These are phyloP conservation scores for Eutrigla gurnardus DNA, from an alignment of 2,797 vertebrate species.

Conservation along the genomic window DNA sequence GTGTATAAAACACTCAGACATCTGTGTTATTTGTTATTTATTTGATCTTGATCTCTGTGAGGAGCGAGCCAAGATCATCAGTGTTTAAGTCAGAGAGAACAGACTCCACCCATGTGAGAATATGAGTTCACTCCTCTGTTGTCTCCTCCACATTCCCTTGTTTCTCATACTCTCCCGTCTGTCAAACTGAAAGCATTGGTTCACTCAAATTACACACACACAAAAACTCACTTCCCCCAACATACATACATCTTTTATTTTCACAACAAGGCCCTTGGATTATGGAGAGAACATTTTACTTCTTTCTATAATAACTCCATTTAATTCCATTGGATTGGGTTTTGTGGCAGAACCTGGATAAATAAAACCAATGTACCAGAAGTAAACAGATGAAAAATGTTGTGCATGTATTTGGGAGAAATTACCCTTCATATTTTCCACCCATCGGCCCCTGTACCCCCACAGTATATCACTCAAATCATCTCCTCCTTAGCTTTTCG, in stretches of 20 bases:
- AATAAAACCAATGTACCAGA: background rate
- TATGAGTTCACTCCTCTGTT: background rate
- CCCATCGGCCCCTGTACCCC: slow-evolving; percentile 17
- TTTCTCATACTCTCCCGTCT: background rate
- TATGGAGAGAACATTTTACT: background rate
- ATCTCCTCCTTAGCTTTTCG: slow-evolving; percentile 39
- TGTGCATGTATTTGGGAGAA: slow-evolving; percentile 18
- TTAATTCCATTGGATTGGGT: background rate
- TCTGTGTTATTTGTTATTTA: slow-evolving; percentile 17
- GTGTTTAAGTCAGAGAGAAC: slow-evolving; percentile 1
- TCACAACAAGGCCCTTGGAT: background rate
- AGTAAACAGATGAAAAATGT: background rate
- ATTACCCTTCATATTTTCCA: slow-evolving; percentile 16
- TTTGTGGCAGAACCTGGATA: background rate
- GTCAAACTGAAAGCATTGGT: background rate
- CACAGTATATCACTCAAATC: slow-evolving; percentile 9
- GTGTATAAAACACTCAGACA: background rate
- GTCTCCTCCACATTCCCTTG: background rate
- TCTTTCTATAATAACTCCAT: background rate
- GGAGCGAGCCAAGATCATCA: slow-evolving; percentile 7
- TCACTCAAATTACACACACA: background rate
- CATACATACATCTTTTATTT: background rate
- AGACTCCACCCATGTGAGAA: slow-evolving; percentile 16
- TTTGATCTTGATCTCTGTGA: slow-evolving; percentile 14
- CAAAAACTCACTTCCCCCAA: background rate